Evolutionary conservation across 2,888 invertebrate species (phyloP), one percentile per base, ranked within the genome.

Genomic region (Oscheius onirici): DNA sequence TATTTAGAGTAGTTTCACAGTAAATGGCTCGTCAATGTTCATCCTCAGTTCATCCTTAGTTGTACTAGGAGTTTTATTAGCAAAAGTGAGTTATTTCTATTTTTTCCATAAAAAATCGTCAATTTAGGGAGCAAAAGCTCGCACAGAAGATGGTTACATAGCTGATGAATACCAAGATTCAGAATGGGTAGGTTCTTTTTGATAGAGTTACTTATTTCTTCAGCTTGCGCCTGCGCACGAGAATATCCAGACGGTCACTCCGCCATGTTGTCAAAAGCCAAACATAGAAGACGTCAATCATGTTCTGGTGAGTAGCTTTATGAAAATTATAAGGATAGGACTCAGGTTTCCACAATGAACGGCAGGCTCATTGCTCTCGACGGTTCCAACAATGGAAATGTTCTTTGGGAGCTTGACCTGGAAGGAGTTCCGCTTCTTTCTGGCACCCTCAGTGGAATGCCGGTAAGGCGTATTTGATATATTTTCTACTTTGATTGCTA

Each of bases 311-410:
- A 58, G 71, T 71, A 11, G 3, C 34, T 8, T 41, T 68, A 44
- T 10, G 40, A 15, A 68, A 26, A 46, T 2, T 51, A 40, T 28
- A n/a, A n/a, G n/a, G n/a, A n/a, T n/a, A n/a, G n/a, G n/a, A n/a
- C n/a, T n/a, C 20, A 67, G 68, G 44, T 77, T 10, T 76, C 78
- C 41, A 83, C 82, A 3, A 74, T 83, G 73, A 82, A 83, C 52
- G 83, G 83, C 6, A 77, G 69, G 41, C 57, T 83, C 40, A 69
- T 69, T 15, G 82, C 82, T 3, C 52, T 83, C 20, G 79, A 83
- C 57, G 72, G 66, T 8, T 43, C 60, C 11, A 69, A 72, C 24
- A 60, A 67, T 3, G 79, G 79, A 10, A 61, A 69, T 5, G 22
- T 72, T 17, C 65, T 71, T 15, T 81, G 81, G 81, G 58, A 67